phyloP scores from a whole-genome alignment of 2,888 invertebrate species.

The Thereva nobilitata region DNA sequence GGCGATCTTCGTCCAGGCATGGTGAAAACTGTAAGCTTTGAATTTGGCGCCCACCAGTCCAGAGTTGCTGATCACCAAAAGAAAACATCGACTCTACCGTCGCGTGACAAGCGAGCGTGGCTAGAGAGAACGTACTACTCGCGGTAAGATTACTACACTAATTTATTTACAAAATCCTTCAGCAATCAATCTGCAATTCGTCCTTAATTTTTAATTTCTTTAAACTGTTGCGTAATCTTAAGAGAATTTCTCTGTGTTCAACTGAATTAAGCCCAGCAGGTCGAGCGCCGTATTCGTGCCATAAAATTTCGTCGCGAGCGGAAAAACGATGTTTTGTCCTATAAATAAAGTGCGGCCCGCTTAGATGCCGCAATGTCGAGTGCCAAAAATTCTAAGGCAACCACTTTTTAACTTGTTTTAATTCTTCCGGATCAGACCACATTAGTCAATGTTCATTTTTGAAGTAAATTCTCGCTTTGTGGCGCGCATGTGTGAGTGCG shows the following conservation, averaged over 20 bases:
- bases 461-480: no score
- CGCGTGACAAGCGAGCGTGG: conserved; percentile 50
- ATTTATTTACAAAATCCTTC: conserved; percentile 38
- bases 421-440: no score
- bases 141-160: conserved; percentile 53
- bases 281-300: neutral
- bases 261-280: conserved; percentile 2
- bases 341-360: conserved; percentile 23
- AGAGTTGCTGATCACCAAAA: conserved; percentile 52
- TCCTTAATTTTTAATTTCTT: neutral
- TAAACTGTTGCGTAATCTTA: conserved; percentile 3
- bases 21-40: conserved; percentile 58
- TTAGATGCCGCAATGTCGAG: neutral
- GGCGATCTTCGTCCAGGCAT: conserved; percentile 52
- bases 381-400: conserved; percentile 25
- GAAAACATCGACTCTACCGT: conserved; percentile 49
- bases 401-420: no score
- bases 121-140: conserved; percentile 54
- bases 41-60: conserved; percentile 56
- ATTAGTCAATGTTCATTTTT: no score
- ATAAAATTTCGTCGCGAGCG: neutral
- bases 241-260: neutral
- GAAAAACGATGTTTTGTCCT: neutral
- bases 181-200: conserved; percentile 39
- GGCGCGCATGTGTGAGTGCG: no score